Base-by-base conservation (phyloP, 2,888 invertebrate species). In the Macrosoma leucophasiata region DNA sequence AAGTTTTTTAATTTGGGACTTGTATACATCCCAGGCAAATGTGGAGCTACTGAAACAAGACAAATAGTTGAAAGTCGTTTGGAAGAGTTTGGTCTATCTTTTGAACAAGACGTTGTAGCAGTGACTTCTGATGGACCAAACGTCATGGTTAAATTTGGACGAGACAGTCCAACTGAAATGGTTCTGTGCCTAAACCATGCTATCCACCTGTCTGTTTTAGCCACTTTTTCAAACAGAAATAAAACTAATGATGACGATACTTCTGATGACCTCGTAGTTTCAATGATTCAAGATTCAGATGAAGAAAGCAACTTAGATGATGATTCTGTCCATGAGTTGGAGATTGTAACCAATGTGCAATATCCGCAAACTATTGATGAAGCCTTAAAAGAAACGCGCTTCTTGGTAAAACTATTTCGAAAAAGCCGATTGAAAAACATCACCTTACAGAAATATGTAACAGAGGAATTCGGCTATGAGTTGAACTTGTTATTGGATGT, bases 101-200 rank as follows among this genome's bases (percentile, higher is more conserved):
- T 42, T 20, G 35, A 42, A 19, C 11, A 29, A 24, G 27, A 43
- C 19, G 34, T 41, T 14, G 26, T 45, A 13, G 42, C 41, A 14
- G 38, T 37, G 21, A 45, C 41, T 20, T 27, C 27, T 19, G 45
- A 44, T 29, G 39, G 39, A 20, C 37, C 45, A 35, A 39, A 39
- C 20, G 39, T 45, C 10, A 45, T 45, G 39, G 37, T 33, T 36
- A 45, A 41, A 33, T 35, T 42, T 36, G 41, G 41, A 27, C 32
- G 37, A 27, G 41, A 45, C 31, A 41, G 37, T 37, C 39, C 41
- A 29, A 23, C 34, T 35, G 41, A 45, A 33, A 45, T 42, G 37
- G 37, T 39, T 17, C 35, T 43, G 13, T 39, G 39, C 30, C 27
- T 39, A 35, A 43, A 43, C 24, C 45, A 45, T 33, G 39, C 45